These are phyloP conservation scores for Synodontis membranacea DNA, from an alignment of 2,113 vertebrate genomes.

Conservation along the genomic window DNA sequence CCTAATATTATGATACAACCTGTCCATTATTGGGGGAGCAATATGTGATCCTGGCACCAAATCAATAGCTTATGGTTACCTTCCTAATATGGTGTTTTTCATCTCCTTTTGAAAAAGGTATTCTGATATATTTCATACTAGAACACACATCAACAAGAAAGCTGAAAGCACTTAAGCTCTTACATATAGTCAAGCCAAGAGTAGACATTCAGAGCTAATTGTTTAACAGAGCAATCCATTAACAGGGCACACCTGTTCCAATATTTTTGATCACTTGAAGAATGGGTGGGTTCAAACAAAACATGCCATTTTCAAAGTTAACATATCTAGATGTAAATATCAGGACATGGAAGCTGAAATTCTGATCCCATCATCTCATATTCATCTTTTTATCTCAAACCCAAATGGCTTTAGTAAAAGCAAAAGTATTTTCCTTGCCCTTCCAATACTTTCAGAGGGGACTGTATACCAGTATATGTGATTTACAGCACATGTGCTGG, in stretches of 20 bases:
- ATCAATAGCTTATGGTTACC: not conserved
- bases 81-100: not conserved
- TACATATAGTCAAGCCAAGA: not conserved
- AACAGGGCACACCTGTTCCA: not conserved
- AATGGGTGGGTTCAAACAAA: not conserved
- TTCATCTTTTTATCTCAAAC: not conserved
- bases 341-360: not conserved
- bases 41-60: not conserved
- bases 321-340: not conserved
- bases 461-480: not conserved
- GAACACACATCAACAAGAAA: not conserved
- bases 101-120: not conserved
- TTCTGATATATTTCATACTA: not conserved
- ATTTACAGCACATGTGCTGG: not conserved
- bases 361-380: not conserved
- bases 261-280: not conserved
- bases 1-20: not conserved
- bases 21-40: not conserved
- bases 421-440: not conserved
- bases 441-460: not conserved
- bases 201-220: no score
- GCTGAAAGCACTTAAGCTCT: not conserved
- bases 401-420: not conserved
- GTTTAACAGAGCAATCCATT: no score
- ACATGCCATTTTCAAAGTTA: not conserved